phyloP scores from a whole-genome alignment of 2,113 vertebrate species.

The Halcyon malimbica region DNA sequence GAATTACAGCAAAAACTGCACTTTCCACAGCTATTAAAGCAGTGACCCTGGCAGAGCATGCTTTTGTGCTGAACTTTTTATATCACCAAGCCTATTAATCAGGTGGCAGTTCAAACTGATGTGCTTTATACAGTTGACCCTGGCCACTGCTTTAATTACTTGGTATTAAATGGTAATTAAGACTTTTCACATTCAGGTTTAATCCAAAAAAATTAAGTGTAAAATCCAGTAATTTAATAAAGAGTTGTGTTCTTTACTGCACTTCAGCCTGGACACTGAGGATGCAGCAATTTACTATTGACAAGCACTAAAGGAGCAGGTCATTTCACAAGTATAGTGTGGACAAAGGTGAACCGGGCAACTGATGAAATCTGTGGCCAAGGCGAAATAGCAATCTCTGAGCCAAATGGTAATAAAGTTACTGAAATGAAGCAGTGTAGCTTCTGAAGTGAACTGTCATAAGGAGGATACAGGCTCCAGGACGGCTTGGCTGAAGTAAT shows the following conservation, averaged over 20 bases:
- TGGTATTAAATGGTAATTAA: constrained; percentile 83
- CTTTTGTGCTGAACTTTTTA: constrained; percentile 66
- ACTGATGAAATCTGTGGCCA: constrained; percentile 97
- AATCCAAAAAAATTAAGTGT: constrained; percentile 79
- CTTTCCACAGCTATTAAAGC: constrained; percentile 73
- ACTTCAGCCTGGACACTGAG: constrained; percentile 73
- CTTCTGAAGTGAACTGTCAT: constrained; percentile 90
- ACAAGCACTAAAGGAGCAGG: constrained; percentile 90
- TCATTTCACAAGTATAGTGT: constrained; percentile 90
- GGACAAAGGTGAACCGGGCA: constrained; percentile 97
- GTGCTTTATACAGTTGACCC: constrained; percentile 68
- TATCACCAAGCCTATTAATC: constrained; percentile 76
- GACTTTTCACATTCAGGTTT: constrained; percentile 80
- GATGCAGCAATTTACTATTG: constrained; percentile 87
- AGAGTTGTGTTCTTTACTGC: constrained; percentile 74
- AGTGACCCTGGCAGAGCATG: constrained; percentile 60
- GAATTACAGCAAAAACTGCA: constrained; percentile 66
- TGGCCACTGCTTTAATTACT: constrained; percentile 75
- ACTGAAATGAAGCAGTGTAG: constrained; percentile 90
- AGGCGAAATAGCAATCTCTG: constrained; percentile 96
- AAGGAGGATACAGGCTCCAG: constrained; percentile 83
- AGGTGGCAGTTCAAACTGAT: constrained; percentile 72
- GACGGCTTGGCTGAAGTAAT: constrained; percentile 80
- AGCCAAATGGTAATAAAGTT: constrained; percentile 97
- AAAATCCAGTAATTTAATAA: constrained; percentile 81